A percentile compares a stretch with the other conserved stretches of the same genome.
Conservation (phyloP, 2,888 invertebrate species). For the Caenorhabditis becei region DNA sequence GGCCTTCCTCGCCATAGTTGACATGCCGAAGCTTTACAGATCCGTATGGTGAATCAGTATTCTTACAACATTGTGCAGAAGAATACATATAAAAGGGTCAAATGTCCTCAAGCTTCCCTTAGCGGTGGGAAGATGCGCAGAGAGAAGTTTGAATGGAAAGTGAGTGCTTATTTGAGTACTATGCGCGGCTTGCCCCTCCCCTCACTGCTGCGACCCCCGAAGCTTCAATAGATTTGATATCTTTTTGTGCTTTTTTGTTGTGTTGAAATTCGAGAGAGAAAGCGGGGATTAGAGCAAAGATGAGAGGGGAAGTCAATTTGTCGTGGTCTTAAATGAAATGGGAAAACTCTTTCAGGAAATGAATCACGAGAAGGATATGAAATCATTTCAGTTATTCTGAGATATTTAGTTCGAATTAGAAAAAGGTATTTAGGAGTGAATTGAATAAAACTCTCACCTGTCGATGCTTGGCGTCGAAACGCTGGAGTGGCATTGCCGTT, state of each 20-base stretch:
- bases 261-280: slow-evolving; percentile 19
- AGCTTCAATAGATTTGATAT: slow-evolving; percentile 54
- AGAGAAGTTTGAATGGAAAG: slow-evolving; percentile 36
- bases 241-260: slow-evolving; percentile 50
- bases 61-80: slow-evolving; percentile 50
- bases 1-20: slow-evolving; percentile 55
- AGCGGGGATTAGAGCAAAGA: neutral
- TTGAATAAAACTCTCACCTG: slow-evolving; percentile 34
- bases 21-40: slow-evolving; percentile 57
- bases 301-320: neutral
- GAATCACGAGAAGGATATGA: too few relatives aligned
- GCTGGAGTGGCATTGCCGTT: slow-evolving; percentile 58
- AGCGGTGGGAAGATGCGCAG: slow-evolving; percentile 23
- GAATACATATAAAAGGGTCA: neutral
- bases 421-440: neutral
- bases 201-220: slow-evolving; percentile 6
- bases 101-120: slow-evolving; percentile 11
- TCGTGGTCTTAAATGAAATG: too few relatives aligned
- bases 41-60: slow-evolving; percentile 55
- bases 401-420: too few relatives aligned
- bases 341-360: too few relatives aligned
- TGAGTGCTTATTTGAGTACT: slow-evolving; percentile 61
- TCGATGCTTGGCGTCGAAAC: slow-evolving; percentile 59
- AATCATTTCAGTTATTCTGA: too few relatives aligned
- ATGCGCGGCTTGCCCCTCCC: slow-evolving; percentile 44